A percentile compares a stretch with the other conserved stretches of the same genome.
Evolutionary conservation across 2,888 invertebrate species (phyloP).

Genomic region (Dasysyrphus tricinctus): DNA sequence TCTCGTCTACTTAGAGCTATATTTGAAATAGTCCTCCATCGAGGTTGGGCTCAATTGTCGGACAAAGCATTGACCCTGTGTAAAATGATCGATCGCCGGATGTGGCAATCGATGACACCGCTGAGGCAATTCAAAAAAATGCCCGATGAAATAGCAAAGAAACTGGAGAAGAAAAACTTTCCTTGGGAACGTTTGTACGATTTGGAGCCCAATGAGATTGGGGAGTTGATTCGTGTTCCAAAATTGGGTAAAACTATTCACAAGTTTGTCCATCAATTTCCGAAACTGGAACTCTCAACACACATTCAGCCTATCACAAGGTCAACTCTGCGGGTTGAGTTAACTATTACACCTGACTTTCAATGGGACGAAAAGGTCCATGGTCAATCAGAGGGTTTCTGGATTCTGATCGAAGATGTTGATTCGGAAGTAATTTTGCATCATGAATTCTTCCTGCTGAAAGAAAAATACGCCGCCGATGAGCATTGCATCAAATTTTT

Average conservation of each 20-base stretch:
- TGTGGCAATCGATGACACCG: conserved; percentile 99
- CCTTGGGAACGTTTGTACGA: conserved; percentile 98
- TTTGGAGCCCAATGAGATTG: conserved; percentile 98
- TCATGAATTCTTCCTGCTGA: conserved; percentile 97
- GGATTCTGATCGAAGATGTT: conserved; percentile 94
- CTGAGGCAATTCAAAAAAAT: conserved; percentile 98
- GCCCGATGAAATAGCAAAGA: conserved; percentile 98
- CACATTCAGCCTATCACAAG: conserved; percentile 99
- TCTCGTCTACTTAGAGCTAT: conserved; percentile 97
- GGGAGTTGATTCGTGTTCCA: conserved; percentile 87
- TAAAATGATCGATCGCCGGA: conserved; percentile 99
- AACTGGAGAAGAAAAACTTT: conserved; percentile 98
- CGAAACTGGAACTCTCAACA: conserved; percentile 97
- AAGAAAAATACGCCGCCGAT: conserved; percentile 96
- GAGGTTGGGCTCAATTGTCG: conserved; percentile 98
- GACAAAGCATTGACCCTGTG: conserved; percentile 97
- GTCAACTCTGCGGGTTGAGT: conserved; percentile 95
- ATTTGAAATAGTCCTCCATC: conserved; percentile 96
- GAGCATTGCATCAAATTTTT: conserved; percentile 99
- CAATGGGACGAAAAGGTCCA: conserved; percentile 98
- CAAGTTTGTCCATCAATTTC: conserved; percentile 94
- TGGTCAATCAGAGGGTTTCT: conserved; percentile 93
- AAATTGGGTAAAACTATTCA: conserved; percentile 93
- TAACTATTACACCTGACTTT: conserved; percentile 99
- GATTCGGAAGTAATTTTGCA: conserved; percentile 96